phyloP scores from a whole-genome alignment of 1,140 invertebrate species.

The Sminthurides bifidus region DNA sequence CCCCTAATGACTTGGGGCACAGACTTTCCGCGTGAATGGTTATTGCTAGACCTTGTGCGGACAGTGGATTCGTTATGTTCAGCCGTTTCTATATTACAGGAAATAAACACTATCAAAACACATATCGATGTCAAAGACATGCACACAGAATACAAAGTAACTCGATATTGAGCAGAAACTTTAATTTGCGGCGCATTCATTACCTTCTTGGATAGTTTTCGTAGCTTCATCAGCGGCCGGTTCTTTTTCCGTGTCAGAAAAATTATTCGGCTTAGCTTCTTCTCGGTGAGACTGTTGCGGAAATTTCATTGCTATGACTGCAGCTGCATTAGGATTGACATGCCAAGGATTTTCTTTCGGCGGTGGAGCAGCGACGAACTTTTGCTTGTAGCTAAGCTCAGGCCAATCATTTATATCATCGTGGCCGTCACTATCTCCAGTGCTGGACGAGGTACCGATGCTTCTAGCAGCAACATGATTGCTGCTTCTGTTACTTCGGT shows the following conservation, averaged over 20 bases:
- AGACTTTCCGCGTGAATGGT: too few relatives aligned
- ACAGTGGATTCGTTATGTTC: too few relatives aligned
- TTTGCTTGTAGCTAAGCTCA: not conserved
- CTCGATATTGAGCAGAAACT: not conserved
- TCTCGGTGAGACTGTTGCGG: not conserved
- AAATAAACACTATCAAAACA: too few relatives aligned
- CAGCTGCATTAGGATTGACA: conserved; percentile 12
- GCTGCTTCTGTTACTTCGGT: not conserved
- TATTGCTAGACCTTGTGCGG: too few relatives aligned
- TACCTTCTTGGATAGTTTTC: not conserved
- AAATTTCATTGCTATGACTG: conserved; percentile 7
- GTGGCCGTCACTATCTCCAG: not conserved
- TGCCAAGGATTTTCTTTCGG: conserved; percentile 21
- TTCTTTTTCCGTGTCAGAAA: not conserved
- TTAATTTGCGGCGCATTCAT: not conserved
- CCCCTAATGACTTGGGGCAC: too few relatives aligned
- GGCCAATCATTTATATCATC: not conserved
- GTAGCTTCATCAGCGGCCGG: not conserved
- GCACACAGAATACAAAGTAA: not conserved
- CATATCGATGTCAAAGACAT: not conserved
- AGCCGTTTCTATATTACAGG: too few relatives aligned
- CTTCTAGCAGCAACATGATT: too few relatives aligned
- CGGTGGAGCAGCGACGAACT: conserved; percentile 7
- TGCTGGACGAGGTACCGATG: too few relatives aligned
- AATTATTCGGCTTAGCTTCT: not conserved